Base-by-base conservation (phyloP, 2,797 vertebrate species). In the Garrulus glandarius region DNA sequence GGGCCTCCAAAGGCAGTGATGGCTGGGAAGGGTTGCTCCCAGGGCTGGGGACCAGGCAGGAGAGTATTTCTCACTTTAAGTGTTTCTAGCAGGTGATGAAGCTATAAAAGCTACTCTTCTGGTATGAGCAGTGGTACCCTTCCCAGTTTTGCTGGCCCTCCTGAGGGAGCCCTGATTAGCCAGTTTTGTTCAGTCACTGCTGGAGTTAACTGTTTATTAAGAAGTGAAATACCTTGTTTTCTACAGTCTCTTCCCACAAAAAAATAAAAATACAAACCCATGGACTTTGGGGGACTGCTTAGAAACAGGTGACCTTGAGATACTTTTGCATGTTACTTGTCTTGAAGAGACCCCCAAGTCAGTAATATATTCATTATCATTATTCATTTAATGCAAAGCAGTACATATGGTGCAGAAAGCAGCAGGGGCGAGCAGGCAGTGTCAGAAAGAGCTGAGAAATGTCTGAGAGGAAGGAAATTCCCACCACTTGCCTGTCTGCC, bases 131-230 rank as follows among this genome's bases (percentile, higher is more conserved):
- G 55, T 24, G 47, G 50, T 60, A 36, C 63, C 55, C 43, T 94
- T 74, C 75, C 71, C 39, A 85, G 4, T 30, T 82, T 44, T 67
- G n/a, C 46, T 43, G 36, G 83, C 86, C 89, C 70, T 93, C 90
- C 63, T 80, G 89, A 87, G 82, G 64, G 68, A 68, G 68, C 74
- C 41, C 93, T 63, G 83, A 95, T 92, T 57, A 94, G 86, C 22
- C 56, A 74, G 67, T 65, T 36, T 93, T 92, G 92, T 90, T 91
- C 82, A 72, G 80, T 79, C 68, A 34, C 95, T 55, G 82, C 89
- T 93, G 97, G 94, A 97, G 78, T 70, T 65, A 92, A 34, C 49
- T 84, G 63, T 88, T 92, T 89, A 91, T 95, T 93, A 93, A 76
- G 94, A 96, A 64, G 8, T 65, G 61, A 85, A 83, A 67, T 26